A percentile compares a stretch with the other conserved stretches of the same genome.
These are phyloP conservation scores for Otolemur crassicaudatus DNA, from an alignment of 2,797 vertebrate species.

Conservation along the genomic window DNA sequence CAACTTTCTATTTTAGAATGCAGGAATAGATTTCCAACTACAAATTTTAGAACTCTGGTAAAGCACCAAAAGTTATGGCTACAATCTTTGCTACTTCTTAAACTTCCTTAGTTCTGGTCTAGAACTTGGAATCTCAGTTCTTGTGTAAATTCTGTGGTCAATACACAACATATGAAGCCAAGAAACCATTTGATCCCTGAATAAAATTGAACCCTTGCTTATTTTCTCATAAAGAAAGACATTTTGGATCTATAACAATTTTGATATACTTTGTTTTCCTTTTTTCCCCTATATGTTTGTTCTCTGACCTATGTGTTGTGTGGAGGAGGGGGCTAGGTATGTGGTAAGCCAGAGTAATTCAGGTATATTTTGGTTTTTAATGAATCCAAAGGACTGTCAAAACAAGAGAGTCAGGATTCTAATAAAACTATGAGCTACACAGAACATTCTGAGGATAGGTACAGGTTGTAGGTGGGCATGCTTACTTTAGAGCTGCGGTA, in stretches of 20 bases:
- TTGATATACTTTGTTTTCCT: conserved; percentile 24
- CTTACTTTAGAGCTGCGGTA: conserved; percentile 31
- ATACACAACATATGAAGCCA: background rate
- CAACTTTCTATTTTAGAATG: background rate
- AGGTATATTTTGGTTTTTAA: background rate
- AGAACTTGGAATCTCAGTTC: background rate
- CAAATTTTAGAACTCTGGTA: background rate
- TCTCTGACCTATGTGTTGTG: background rate
- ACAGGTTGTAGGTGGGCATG: background rate
- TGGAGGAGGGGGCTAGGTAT: too few species aligned
- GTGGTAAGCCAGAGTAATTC: background rate
- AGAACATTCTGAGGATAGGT: background rate
- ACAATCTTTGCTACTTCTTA: conserved; percentile 19
- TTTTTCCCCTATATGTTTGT: background rate
- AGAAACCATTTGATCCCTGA: conserved; percentile 35
- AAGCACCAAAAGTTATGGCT: background rate
- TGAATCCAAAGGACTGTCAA: background rate
- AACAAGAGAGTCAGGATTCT: background rate
- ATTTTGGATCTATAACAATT: conserved; percentile 3
- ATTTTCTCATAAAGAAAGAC: conserved; percentile 53
- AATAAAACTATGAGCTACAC: background rate
- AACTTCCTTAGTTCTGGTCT: background rate
- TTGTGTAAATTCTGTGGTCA: background rate
- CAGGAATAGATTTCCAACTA: conserved; percentile 8
- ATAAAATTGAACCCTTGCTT: conserved; percentile 44